Percentiles rank a stretch among this genome's conserved stretches.
phyloP scores from a whole-genome alignment of 1,140 invertebrate species.

The Musca domestica region DNA sequence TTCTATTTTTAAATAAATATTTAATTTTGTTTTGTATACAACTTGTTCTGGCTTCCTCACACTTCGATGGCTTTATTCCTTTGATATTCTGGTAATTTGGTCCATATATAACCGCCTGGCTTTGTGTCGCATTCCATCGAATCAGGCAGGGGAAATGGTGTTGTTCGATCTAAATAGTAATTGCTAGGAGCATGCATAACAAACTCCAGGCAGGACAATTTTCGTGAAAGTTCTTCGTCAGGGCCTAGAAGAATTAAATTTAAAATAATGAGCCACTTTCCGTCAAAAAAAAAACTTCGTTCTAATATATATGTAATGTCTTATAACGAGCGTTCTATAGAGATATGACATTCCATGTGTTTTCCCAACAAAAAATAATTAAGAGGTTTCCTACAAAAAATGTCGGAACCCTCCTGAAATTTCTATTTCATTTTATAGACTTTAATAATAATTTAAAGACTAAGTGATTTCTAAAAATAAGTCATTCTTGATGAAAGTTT shows the following conservation, averaged over 20 bases:
- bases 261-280: too few species aligned
- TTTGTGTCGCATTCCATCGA: constrained; percentile 55
- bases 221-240: constrained; percentile 85
- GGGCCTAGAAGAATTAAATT: constrained; percentile 63
- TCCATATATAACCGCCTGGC: constrained; percentile 69
- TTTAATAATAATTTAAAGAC: too few species aligned
- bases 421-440: too few species aligned
- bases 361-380: too few species aligned
- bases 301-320: background rate
- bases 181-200: constrained; percentile 91
- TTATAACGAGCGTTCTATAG: too few species aligned
- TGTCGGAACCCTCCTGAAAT: too few species aligned
- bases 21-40: constrained; percentile 23
- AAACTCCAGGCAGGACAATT: constrained; percentile 85
- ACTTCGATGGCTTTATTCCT: constrained; percentile 30
- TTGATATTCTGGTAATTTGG: constrained; percentile 45
- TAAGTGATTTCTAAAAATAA: too few species aligned
- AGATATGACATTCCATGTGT: too few species aligned
- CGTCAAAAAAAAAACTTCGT: background rate
- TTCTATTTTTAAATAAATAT: constrained; percentile 26
- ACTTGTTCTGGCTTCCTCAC: background rate
- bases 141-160: constrained; percentile 69
- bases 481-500: too few species aligned
- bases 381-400: too few species aligned
- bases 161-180: constrained; percentile 76